These are phyloP conservation scores for Cryptomyrus ogoouensis DNA, from an alignment of 2,113 vertebrate genomes.

Conservation along the genomic window DNA sequence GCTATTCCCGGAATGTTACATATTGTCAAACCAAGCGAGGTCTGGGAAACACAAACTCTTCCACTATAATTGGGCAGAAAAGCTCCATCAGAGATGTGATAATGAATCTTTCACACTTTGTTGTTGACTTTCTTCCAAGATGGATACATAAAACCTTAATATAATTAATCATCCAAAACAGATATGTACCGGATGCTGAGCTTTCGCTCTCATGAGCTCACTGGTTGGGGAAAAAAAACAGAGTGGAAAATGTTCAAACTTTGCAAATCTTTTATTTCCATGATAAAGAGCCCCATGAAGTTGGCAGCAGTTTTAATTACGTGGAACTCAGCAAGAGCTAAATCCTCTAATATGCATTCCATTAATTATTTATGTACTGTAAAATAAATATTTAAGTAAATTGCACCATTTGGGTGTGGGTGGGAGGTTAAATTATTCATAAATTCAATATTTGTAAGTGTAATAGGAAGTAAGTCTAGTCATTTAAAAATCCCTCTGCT, in stretches of 20 bases:
- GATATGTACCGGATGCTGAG: constrained; percentile 2
- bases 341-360: constrained; percentile 49
- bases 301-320: constrained; percentile 55
- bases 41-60: background rate
- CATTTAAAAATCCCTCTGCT: constrained; percentile 29
- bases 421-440: constrained; percentile 60
- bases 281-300: constrained; percentile 35
- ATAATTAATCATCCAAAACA: constrained; percentile 16
- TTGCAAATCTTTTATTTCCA: constrained; percentile 52
- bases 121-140: constrained; percentile 12
- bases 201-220: constrained; percentile 19
- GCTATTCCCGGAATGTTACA: background rate
- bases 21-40: background rate
- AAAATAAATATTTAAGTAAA: constrained; percentile 60
- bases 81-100: constrained; percentile 9
- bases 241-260: constrained; percentile 26
- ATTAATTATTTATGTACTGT: constrained; percentile 60
- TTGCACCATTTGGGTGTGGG: constrained; percentile 50
- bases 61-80: background rate
- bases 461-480: constrained; percentile 37
- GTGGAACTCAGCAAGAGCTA: constrained; percentile 40
- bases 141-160: background rate
- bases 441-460: constrained; percentile 43
- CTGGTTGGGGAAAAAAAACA: constrained; percentile 37
- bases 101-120: constrained; percentile 18